Evolutionary conservation across 1,140 invertebrate genomes (phyloP), one percentile per base, ranked within the genome.

Genomic region (Drosophila albomicans): DNA sequence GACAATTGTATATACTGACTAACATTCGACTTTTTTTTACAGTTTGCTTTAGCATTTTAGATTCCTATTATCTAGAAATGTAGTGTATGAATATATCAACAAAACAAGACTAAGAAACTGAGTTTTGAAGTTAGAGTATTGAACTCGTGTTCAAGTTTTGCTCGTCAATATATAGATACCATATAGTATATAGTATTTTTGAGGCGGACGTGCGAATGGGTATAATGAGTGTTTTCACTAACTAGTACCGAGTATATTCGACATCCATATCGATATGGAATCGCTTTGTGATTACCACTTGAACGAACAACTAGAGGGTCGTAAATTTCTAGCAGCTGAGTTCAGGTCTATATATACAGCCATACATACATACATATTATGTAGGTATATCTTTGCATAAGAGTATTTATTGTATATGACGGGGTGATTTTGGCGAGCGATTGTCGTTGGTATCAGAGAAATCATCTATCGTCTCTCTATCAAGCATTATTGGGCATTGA

Each of bases 301-400:
- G 35, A 66, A 10, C 32, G 46, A 58, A 20, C 62, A 20, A 58
- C 51, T 51, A 62, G 52, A 35, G 49, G 41, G 71, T 56, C 49
- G 43, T 74, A 74, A 74, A 74, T 74, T 69, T 58, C 10, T 13
- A 1, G 15, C 32, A 28, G 41, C 51, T 13, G 41, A 52, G 51
- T 56, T 46, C 43, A 20, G 15, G 51, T 28, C 28, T 51, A 51
- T 54, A 54, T 54, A 13, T 30, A 7, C 28, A 25, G 7, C 2
- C 20, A 48, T 49, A 49, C 35, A 49, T 48, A 49, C 6, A 16
- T 49, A 38, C 49, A 11, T 16, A 4, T 13, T 43, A 13, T 45
- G 13, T 32, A 1, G 6, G 25, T 61, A 20, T 13, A 20, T 25
- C 20, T 25, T 25, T 3, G 20, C 20, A 25, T 25, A 25, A 25